Evolutionary conservation across 2,113 vertebrate genomes (phyloP).

Genomic region (Phaethornis superciliosus): DNA sequence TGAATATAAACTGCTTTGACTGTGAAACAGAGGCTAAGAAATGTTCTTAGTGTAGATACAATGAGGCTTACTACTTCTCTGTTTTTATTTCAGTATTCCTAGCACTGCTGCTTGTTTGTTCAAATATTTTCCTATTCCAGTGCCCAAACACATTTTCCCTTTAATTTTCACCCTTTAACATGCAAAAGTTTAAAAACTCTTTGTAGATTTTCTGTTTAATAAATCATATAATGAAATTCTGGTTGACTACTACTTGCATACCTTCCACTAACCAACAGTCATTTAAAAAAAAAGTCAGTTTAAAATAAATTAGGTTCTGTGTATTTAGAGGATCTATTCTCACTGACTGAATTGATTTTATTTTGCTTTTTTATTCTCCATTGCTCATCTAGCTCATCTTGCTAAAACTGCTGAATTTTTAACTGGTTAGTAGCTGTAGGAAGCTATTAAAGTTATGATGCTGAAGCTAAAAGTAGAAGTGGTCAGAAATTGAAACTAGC

Average conservation of each 20-base stretch:
- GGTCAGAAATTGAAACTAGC: neutral
- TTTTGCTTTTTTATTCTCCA: neutral
- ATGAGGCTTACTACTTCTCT: neutral
- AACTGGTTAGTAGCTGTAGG: neutral
- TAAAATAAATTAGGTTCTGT: neutral
- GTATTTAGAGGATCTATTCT: neutral
- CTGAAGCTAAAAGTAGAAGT: neutral
- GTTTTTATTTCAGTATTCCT: neutral
- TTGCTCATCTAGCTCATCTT: neutral
- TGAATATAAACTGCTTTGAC: neutral
- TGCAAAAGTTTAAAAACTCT: neutral
- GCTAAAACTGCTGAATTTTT: neutral
- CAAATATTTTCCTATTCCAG: neutral
- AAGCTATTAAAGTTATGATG: neutral
- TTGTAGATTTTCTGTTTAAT: neutral
- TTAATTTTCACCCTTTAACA: neutral
- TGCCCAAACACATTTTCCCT: neutral
- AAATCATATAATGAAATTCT: neutral
- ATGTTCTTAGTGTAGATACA: neutral
- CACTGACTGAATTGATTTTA: neutral
- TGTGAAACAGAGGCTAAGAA: neutral
- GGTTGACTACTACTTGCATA: neutral
- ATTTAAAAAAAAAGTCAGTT: neutral
- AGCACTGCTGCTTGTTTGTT: neutral
- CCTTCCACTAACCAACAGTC: neutral